Base-by-base conservation (phyloP, 2,797 vertebrate genomes). In the Odontamblyopus lacepedii region DNA sequence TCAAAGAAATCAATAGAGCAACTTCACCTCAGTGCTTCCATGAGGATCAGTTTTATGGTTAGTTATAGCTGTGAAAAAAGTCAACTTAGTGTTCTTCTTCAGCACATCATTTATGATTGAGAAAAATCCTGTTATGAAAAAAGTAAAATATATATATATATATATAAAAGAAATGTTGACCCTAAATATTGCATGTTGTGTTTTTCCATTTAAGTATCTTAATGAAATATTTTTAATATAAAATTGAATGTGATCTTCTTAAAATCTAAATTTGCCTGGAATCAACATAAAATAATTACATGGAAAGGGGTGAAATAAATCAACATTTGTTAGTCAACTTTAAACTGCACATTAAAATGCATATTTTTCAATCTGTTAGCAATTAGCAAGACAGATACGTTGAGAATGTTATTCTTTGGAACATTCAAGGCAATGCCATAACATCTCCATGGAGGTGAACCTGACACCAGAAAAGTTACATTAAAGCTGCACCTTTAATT, bases 61-160 rank as follows among this genome's bases (percentile, higher is more conserved):
- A 57, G 72, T 77, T 66, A 67, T 59, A 27, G 12, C 66, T 19
- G 75, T 75, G 30, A 70, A 70, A 23, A 51, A 15, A 48, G 44
- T 16, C 44, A 48, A 48, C 12, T 48, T 48, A 15, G 44, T 15
- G 64, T 66, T 66, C 9, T 26, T 57, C 23, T 57, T 57, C 44
- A 44, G 11, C 5, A 16, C 38, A 48, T 65, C 7, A 15, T 15
- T 48, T 5, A 15, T 2, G 9, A 15, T 26, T 9, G 5, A 11
- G 57, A 35, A 62, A 62, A 7, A 9, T 32, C 15, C 13, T 41
- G 7, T 41, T 32, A 35, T 18, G 8, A 35, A n/a, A 23, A 0
- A 55, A 55, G 23, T 2, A 8, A n/a, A n/a, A 19, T 1, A 19
- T 23, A 23, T 23, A 19, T 1, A 19, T 23, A 23, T 23, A 23